Base-by-base conservation (phyloP, 2,113 vertebrate species). In the Scophthalmus maximus region DNA sequence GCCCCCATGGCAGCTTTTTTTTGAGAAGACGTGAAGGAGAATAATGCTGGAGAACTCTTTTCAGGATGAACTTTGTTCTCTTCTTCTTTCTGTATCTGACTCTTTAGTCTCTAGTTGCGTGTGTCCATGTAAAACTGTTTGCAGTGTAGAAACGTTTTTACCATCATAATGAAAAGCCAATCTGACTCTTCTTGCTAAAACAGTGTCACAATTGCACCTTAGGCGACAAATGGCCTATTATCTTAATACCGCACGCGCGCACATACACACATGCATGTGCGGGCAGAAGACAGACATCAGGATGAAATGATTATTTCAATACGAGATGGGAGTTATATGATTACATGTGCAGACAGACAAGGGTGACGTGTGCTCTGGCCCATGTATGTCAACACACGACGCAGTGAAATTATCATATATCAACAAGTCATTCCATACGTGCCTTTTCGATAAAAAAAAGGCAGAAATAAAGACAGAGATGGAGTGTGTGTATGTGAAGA, bases 201-300 rank as follows among this genome's bases (percentile, higher is more conserved):
- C 81, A 87, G 85, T 93, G 93, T 93, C 92, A 94, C 79, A 50
- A 81, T 50, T 25, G 82, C 79, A 70, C 93, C 93, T 90, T 77
- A n/a, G 92, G 93, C 93, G 8, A 75, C 70, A 49, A 81, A 78
- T 79, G 93, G 74, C 93, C 93, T 84, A 93, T 81, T 92, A 91
- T 92, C 83, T 73, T 79, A 80, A 81, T 79, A 84, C 61, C 79
- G 30, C 81, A 75, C 36, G 14, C 61, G 47, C 67, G 49, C 71
- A 68, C 64, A 11, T 82, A 49, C 30, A 17, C 36, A 18, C 55
- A 29, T 8, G 1, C 58, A n/a, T 18, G 12, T 34, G 50, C 58
- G 50, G 25, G 17, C 38, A 59, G 61, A 67, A 17, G 1, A 64
- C 53, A 20, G 23, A 49, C 8, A 65, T 62, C 50, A 30, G 76